These are phyloP conservation scores for Aphaenogaster floridana DNA, from an alignment of 1,140 invertebrate genomes.

Conservation along the genomic window DNA sequence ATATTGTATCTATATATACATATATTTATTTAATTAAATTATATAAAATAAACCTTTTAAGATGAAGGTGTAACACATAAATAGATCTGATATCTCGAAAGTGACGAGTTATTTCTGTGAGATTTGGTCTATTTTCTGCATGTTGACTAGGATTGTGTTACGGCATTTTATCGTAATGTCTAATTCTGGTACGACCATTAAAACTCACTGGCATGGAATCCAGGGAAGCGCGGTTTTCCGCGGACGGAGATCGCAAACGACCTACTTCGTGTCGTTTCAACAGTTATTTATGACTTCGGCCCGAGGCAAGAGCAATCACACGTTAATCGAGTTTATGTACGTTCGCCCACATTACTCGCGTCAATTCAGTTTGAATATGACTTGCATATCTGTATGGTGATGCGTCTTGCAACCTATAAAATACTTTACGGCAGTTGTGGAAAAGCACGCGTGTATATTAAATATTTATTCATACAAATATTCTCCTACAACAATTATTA, in stretches of 20 bases:
- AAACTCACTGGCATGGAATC: conserved; percentile 49
- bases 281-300: conserved; percentile 62
- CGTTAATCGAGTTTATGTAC: conserved; percentile 61
- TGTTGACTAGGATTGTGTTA: conserved; percentile 12
- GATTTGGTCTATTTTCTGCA: neutral
- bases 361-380: conserved; percentile 40
- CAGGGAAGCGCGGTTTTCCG: conserved; percentile 32
- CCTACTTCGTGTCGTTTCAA: conserved; percentile 47
- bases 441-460: neutral
- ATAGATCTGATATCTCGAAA: neutral
- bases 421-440: neutral
- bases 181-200: conserved; percentile 54
- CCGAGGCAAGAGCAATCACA: conserved; percentile 51
- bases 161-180: conserved; percentile 51
- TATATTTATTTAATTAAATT: neutral
- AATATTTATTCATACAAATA: conserved; percentile 11
- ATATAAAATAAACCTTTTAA: conserved; percentile 7
- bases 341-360: conserved; percentile 24
- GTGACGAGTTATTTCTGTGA: conserved; percentile 18
- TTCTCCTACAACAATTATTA: neutral
- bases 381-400: neutral
- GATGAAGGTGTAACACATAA: neutral
- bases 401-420: neutral
- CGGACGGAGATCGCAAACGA: conserved; percentile 31
- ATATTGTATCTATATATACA: neutral